These are phyloP conservation scores for Sinodicranocentrus sp. DNA, from an alignment of 2,888 invertebrate genomes.

Conservation along the genomic window DNA sequence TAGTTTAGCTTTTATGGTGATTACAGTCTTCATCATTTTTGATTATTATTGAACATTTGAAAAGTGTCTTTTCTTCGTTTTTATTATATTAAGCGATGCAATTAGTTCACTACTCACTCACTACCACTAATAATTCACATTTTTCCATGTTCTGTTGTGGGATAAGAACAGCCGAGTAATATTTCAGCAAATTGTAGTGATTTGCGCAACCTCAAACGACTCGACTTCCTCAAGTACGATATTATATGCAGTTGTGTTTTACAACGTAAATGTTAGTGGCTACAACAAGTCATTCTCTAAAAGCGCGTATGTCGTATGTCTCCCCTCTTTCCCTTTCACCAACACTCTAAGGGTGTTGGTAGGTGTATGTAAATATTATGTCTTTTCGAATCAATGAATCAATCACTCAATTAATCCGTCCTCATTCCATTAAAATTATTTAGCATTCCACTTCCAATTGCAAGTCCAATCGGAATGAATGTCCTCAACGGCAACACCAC, in stretches of 20 bases:
- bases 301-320: neutral
- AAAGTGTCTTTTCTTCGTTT: neutral
- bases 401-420: slow-evolving; percentile 59
- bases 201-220: neutral
- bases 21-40: slow-evolving; percentile 22
- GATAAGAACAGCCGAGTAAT: no score
- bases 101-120: slow-evolving; percentile 33
- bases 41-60: slow-evolving; percentile 17
- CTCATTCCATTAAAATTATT: slow-evolving; percentile 29
- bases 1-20: slow-evolving; percentile 19
- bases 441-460: slow-evolving; percentile 38
- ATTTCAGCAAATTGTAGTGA: slow-evolving; percentile 6
- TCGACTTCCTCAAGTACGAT: neutral
- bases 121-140: slow-evolving; percentile 17
- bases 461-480: slow-evolving; percentile 17
- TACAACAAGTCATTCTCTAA: no score
- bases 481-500: no score
- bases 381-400: slow-evolving; percentile 47
- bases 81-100: slow-evolving; percentile 21
- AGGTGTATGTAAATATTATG: slow-evolving; percentile 24
- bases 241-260: no score
- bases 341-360: neutral
- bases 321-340: slow-evolving; percentile 37
- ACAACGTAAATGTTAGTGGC: no score
- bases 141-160: slow-evolving; percentile 16